These are phyloP conservation scores for Leuciscus idus DNA, from an alignment of 2,113 vertebrate genomes.

Conservation along the genomic window DNA sequence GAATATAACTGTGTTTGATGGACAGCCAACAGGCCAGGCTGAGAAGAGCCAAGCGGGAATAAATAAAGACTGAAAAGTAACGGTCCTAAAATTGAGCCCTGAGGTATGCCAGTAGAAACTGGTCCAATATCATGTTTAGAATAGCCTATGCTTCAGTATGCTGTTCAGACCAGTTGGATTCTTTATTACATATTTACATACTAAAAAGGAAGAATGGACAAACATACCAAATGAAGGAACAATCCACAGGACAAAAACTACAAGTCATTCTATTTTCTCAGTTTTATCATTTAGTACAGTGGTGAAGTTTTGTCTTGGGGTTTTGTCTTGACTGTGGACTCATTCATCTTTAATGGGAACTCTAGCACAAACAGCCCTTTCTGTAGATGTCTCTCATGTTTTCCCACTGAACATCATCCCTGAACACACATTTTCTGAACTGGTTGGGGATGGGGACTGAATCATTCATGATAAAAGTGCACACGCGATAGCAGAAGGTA, in stretches of 20 bases:
- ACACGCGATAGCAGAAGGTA: conserved; percentile 48
- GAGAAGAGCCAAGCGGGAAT: no score
- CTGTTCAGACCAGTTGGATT: not conserved
- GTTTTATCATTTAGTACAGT: not conserved
- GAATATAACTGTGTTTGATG: no score
- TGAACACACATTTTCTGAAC: conserved; percentile 63
- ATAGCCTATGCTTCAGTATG: not conserved
- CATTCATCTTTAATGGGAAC: conserved; percentile 73
- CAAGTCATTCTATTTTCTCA: not conserved
- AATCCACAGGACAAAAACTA: not conserved
- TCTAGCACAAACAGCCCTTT: conserved; percentile 65
- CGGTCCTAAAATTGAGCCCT: no score
- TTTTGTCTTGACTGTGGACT: conserved; percentile 41
- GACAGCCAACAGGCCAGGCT: no score
- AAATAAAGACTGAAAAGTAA: no score
- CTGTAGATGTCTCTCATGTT: conserved; percentile 56
- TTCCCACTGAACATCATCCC: conserved; percentile 58
- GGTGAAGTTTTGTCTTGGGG: not conserved
- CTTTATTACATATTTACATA: not conserved
- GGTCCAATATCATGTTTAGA: not conserved
- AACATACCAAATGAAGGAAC: not conserved
- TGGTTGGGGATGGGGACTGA: conserved; percentile 49
- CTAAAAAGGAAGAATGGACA: not conserved
- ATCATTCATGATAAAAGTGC: conserved; percentile 64
- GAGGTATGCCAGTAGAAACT: no score